Evolutionary conservation across 2,888 invertebrate species (phyloP), one percentile per base, ranked within the genome.

Genomic region (Drosophila recens): DNA sequence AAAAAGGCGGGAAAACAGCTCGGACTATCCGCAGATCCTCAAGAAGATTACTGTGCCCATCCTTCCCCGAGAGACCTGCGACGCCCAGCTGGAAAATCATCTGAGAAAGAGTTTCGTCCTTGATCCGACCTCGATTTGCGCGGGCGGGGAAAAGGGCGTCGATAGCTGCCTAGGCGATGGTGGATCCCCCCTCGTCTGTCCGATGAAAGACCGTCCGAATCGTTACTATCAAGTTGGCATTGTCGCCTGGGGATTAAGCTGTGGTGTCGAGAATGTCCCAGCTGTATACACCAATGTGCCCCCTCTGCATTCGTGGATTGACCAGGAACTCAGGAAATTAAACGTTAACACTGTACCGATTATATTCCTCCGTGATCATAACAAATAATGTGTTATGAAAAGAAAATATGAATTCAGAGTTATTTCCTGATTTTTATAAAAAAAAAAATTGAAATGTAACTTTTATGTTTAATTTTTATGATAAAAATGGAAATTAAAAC

Each of bases 171-270:
- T 94, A 82, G 95, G 94, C 4, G 96, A 97, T 87, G 96, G 96
- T 0, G 97, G 97, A 1, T 95, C 96, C 27, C 96, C 97, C 0
- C 92, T 97, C 9, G 95, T 96, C 2, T 97, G 97, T 78, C 95
- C 96, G 0, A 92, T 95, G 48, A 91, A 92, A 66, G 67, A 53
- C 3, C 45, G 53, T 4, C 70, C 69, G 4, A 67, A 76, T 52
- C 88, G 82, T 23, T 90, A 73, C 63, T 79, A 87, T 51, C 91
- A 91, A 63, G 87, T 87, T 23, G 96, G 96, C 4, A 95, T 96
- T 51, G 96, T 97, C 0, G 95, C 96, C 0, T 97, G 96, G 96
- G 97, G 97, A 20, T 95, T 97, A 71, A 95, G 95, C 0, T 97
- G 97, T 82, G 96, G 96, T 0, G 90, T 91, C 8, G 92, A 93